Evolutionary conservation across 2,113 vertebrate species (phyloP), one percentile per base, ranked within the genome.

Genomic region (Agapornis roseicollis): DNA sequence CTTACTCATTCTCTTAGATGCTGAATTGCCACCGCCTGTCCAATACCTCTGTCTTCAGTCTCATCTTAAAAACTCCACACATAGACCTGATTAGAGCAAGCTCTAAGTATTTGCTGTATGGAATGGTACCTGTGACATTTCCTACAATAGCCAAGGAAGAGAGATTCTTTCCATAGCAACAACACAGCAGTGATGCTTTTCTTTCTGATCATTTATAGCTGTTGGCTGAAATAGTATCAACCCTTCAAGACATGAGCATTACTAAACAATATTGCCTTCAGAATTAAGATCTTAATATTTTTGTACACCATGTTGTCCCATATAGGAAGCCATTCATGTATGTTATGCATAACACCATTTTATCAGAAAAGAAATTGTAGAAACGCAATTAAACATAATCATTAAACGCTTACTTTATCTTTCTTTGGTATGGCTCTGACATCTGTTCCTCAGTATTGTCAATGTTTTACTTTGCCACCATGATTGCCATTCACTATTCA

Each of bases 121-220:
- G 56, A 81, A 73, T 22, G n/a, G 41, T 0, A 0, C 39, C 77
- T 65, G 0, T 53, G 73, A 61, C 44, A 42, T 76, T 90, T 82
- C 24, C 49, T 63, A 33, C 23, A 79, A 14, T 20, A 56, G 55
- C 17, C 41, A 77, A 11, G n/a, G 50, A 72, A 22, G 27, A 52
- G 35, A 74, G 28, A 47, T 84, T 69, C 84, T 84, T 94, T 55
- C 53, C 84, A 23, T 37, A 76, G 84, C 69, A 89, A 16, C 39
- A 47, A 9, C 7, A 1, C 37, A 50, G 53, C 55, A 83, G 69
- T 4, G 39, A 39, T 1, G 4, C 31, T 85, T 92, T 53, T 28
- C 27, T 68, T 89, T 47, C 47, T 69, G 22, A n/a, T 68, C 37
- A 27, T 83, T 35, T 60, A 13, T 23, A 47, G 46, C 2, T 83